A percentile compares a stretch with the other conserved stretches of the same genome.
Conservation (phyloP, 2,888 invertebrate genomes). For the Alitta virens region DNA sequence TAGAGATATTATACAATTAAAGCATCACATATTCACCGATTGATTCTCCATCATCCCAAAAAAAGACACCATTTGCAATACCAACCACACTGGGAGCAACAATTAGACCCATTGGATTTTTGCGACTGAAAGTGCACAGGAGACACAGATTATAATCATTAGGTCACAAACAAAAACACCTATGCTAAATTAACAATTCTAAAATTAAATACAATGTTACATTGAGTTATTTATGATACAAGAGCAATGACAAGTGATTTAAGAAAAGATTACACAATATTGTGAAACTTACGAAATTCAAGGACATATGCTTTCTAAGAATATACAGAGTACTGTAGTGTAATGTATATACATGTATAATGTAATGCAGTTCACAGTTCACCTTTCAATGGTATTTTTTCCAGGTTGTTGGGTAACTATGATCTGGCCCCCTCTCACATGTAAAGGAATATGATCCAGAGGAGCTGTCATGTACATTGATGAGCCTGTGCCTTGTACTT, state of each 20-base stretch:
- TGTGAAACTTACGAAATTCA: background rate
- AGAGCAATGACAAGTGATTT: too few relatives aligned
- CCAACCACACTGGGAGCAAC: slow-evolving; percentile 22
- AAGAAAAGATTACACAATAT: background rate
- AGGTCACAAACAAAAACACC: too few relatives aligned
- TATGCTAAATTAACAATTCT: too few relatives aligned
- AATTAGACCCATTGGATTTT: slow-evolving; percentile 23
- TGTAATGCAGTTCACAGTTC: background rate
- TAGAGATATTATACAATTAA: too few relatives aligned
- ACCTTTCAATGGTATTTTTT: slow-evolving; percentile 21
- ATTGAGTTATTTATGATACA: too few relatives aligned
- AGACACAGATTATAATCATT: too few relatives aligned
- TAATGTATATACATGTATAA: background rate
- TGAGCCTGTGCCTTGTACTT: too few relatives aligned
- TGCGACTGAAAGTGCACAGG: slow-evolving; percentile 19
- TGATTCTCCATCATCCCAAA: slow-evolving; percentile 33
- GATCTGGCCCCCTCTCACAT: slow-evolving; percentile 28
- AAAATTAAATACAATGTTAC: too few relatives aligned
- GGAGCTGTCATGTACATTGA: background rate
- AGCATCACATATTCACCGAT: slow-evolving; percentile 11
- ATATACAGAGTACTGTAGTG: background rate
- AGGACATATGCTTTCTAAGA: background rate
- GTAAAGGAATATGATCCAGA: slow-evolving; percentile 18
- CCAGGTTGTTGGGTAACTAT: slow-evolving; percentile 23
- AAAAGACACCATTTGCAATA: slow-evolving; percentile 22